These are phyloP conservation scores for Synaphobranchus kaupii DNA, from an alignment of 2,797 vertebrate species.

Conservation along the genomic window DNA sequence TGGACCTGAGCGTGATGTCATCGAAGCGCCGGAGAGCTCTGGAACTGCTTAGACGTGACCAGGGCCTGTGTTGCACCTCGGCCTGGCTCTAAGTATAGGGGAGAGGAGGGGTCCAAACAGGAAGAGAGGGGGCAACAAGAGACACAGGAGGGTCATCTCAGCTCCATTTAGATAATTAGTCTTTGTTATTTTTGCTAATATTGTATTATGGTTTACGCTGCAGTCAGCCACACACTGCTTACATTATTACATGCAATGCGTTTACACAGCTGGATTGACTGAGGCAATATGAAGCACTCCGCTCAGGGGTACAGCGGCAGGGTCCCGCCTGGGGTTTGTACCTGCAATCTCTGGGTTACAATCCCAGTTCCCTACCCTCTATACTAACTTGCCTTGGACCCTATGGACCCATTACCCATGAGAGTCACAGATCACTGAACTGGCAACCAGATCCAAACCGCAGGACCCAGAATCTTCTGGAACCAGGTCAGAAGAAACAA, in stretches of 20 bases:
- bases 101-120: background rate
- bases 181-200: background rate
- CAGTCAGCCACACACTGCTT: background rate
- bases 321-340: too few species aligned
- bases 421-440: background rate
- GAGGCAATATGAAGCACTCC: too few species aligned
- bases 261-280: too few species aligned
- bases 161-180: background rate
- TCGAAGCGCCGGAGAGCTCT: background rate
- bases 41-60: slow-evolving; percentile 49
- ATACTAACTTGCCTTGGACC: too few species aligned
- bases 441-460: background rate
- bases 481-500: too few species aligned
- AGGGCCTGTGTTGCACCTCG: background rate
- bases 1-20: slow-evolving; percentile 63
- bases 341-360: too few species aligned
- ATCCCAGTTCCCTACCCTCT: too few species aligned
- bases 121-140: background rate
- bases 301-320: too few species aligned
- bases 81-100: background rate
- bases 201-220: background rate
- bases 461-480: too few species aligned
- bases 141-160: background rate
- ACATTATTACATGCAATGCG: too few species aligned
- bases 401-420: too few species aligned